A percentile compares a stretch with the other conserved stretches of the same genome.
phyloP scores from a whole-genome alignment of 2,797 vertebrate species.

The Platyrinchus mystaceus region DNA sequence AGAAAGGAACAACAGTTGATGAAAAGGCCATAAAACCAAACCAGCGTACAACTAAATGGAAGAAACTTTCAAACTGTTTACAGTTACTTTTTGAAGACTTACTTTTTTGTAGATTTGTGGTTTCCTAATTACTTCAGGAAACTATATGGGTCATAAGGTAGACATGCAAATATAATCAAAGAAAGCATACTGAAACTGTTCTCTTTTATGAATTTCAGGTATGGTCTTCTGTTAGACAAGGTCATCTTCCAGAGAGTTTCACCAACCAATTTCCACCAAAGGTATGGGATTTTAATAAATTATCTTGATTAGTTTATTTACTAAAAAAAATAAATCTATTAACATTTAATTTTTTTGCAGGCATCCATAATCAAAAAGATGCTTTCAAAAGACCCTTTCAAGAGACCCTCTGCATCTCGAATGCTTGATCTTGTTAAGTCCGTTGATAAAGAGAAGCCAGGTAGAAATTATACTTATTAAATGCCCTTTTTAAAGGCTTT shows the following conservation, averaged over 20 bases:
- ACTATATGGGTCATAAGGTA: not conserved
- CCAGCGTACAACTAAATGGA: not conserved
- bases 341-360: conserved; percentile 57
- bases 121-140: not conserved
- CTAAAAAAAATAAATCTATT: not conserved
- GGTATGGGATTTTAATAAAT: conserved; percentile 43
- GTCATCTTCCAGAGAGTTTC: not conserved
- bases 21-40: not conserved
- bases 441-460: not conserved
- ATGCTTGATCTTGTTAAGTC: not conserved
- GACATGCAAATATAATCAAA: not conserved
- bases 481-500: not conserved
- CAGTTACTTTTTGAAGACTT: not conserved
- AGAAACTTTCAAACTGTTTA: not conserved
- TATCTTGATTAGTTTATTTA: not conserved
- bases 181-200: not conserved
- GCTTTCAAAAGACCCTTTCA: not conserved
- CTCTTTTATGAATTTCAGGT: conserved; percentile 47
- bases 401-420: not conserved
- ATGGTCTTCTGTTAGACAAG: not conserved
- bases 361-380: conserved; percentile 43
- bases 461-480: not conserved
- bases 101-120: not conserved
- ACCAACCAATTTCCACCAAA: not conserved
- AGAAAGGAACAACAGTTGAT: not conserved